Base-by-base conservation (phyloP, 2,888 invertebrate species). In the Melinopterus prodromus region DNA sequence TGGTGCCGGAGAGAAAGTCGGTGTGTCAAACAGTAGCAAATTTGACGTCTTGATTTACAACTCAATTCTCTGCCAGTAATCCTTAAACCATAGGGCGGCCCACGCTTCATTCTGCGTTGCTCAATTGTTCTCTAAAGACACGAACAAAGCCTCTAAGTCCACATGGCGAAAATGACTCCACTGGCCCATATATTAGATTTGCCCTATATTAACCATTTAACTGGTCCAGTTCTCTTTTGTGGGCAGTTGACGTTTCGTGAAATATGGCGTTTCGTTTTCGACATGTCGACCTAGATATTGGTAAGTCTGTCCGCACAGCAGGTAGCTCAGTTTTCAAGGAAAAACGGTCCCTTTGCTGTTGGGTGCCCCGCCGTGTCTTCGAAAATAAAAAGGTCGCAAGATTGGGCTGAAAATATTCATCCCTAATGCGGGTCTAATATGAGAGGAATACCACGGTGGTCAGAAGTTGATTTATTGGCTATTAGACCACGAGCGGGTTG, bases 381-480 rank as follows among this genome's bases (percentile, higher is more conserved):
- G 38, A 70, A 78, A 75, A 80, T 78, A 80, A 36, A 70, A 77
- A 78, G 80, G 26, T 76, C 69, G 78, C 80, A 53, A 78, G 78
- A 75, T 53, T 71, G 69, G 26, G 16, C 53, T 71, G 79, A 76
- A 79, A 79, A 79, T 71, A 79, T 76, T 76, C 79, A 71, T 79
- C 76, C 76, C 77, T 77, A 53, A 53, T 53, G 12, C 5, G 53
- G 53, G 53, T 12, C 53, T 53, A 77, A 79, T 77, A 71, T 69
- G 71, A 35, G 36, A 72, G 71, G 77, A 77, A 79, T 76, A 76
- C 71, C 79, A 77, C 15, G 79, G 79, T 79, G 79, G 79, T 79
- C 79, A 79, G 77, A 77, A 36, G 53, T 77, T 79, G 79, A 79
- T 79, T 79, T 79, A 79, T 77, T 71, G 79, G 53, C 71, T 71